Conservation (phyloP, 2,888 invertebrate genomes). For the Conomelus anceps region DNA sequence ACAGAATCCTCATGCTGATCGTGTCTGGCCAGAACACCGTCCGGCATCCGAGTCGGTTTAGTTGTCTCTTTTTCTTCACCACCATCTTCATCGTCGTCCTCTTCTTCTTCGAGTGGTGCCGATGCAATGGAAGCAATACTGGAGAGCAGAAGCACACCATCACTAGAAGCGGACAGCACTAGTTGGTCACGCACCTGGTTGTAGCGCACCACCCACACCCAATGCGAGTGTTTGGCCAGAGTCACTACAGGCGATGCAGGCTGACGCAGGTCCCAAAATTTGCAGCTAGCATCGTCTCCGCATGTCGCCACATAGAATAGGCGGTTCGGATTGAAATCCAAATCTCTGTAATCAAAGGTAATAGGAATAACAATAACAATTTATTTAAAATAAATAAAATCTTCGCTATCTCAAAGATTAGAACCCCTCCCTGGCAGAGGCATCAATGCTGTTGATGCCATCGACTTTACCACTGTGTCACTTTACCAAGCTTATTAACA, state of each 20-base stretch:
- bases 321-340: slow-evolving; percentile 97
- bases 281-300: slow-evolving; percentile 91
- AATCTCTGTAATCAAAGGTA: slow-evolving; percentile 54
- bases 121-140: slow-evolving; percentile 83
- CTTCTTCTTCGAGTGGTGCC: slow-evolving; percentile 48
- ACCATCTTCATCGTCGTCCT: background rate
- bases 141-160: slow-evolving; percentile 61
- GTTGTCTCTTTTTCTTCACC: slow-evolving; percentile 46
- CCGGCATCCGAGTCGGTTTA: slow-evolving; percentile 56
- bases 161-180: slow-evolving; percentile 87
- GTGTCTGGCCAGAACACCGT: slow-evolving; percentile 85
- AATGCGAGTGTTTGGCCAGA: slow-evolving; percentile 79
- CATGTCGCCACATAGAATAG: slow-evolving; percentile 90
- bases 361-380: no score
- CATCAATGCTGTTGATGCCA: no score
- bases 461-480: no score
- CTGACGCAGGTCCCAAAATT: slow-evolving; percentile 94
- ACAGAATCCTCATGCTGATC: slow-evolving; percentile 98
- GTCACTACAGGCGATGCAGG: slow-evolving; percentile 69
- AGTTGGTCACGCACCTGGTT: slow-evolving; percentile 84
- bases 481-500: no score
- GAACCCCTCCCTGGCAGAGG: no score
- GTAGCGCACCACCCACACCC: slow-evolving; percentile 45
- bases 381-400: no score
- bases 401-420: background rate